Evolutionary conservation across 2,888 invertebrate species (phyloP).

Genomic region (Busseola fusca): DNA sequence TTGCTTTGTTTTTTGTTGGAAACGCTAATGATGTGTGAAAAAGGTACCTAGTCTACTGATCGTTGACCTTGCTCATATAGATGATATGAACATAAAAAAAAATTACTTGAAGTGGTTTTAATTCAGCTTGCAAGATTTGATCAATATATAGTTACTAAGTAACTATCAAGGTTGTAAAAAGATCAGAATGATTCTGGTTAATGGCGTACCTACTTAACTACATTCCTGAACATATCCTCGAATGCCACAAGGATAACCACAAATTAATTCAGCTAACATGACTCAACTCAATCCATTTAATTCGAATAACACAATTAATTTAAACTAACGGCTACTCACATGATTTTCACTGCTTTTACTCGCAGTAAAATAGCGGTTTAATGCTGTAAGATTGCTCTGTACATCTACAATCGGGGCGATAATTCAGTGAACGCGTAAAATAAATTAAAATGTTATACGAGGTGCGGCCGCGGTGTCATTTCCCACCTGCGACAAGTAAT

Average conservation of each 20-base stretch:
- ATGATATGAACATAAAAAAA: background rate
- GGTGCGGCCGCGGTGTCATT: constrained; percentile 58
- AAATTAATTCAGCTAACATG: constrained; percentile 5
- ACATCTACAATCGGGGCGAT: constrained; percentile 52
- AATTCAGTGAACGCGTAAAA: constrained; percentile 64
- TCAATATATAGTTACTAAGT: background rate
- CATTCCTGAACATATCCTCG: background rate
- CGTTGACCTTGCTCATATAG: background rate
- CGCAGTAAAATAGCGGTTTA: constrained; percentile 59
- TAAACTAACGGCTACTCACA: constrained; percentile 30
- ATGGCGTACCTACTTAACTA: background rate
- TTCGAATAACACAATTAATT: constrained; percentile 31
- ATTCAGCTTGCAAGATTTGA: background rate
- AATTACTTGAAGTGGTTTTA: background rate
- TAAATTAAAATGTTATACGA: constrained; percentile 71
- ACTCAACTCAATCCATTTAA: constrained; percentile 23
- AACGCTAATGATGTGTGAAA: constrained; percentile 39
- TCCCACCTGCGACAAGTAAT: constrained; percentile 71
- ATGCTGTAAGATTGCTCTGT: constrained; percentile 47
- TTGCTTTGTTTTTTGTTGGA: constrained; percentile 41
- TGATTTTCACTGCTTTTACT: constrained; percentile 51
- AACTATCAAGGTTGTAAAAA: background rate
- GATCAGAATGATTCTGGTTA: background rate
- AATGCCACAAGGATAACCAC: background rate
- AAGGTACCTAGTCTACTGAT: constrained; percentile 12